Conservation (phyloP, 2,888 invertebrate species). For the Spilarctia lutea region DNA sequence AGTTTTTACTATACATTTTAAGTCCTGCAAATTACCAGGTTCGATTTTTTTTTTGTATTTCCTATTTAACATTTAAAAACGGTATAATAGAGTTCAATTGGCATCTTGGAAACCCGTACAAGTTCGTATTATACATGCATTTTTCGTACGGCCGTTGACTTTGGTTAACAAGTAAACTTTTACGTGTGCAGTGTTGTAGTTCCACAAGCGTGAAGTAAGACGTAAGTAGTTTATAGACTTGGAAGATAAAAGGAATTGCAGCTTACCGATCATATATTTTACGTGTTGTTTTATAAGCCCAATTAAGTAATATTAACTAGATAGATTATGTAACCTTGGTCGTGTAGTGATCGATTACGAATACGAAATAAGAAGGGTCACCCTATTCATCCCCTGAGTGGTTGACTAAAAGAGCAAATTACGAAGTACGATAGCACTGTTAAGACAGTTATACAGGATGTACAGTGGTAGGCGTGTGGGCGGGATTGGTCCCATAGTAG, state of each 20-base stretch:
- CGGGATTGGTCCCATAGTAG: no score
- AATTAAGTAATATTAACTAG: not conserved
- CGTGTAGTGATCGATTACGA: no score
- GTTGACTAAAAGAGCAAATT: no score
- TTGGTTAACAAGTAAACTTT: slow-evolving; percentile 54
- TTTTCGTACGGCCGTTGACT: slow-evolving; percentile 42
- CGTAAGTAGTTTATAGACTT: slow-evolving; percentile 33
- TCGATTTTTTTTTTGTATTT: no score
- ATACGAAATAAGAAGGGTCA: no score
- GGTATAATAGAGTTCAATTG: slow-evolving; percentile 10
- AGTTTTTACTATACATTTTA: no score
- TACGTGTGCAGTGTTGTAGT: slow-evolving; percentile 29
- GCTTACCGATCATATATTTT: not conserved
- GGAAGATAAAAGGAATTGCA: slow-evolving; percentile 27
- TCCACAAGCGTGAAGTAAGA: slow-evolving; percentile 22
- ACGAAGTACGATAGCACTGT: no score
- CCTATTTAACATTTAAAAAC: not conserved
- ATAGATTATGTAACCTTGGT: no score
- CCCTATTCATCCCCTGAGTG: no score
- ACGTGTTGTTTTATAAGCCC: not conserved
- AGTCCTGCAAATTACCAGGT: no score
- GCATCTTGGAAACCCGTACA: slow-evolving; percentile 39
- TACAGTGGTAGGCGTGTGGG: no score
- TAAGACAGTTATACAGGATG: no score
- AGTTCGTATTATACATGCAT: slow-evolving; percentile 45